Evolutionary conservation across 2,888 invertebrate species (phyloP), one percentile per base, ranked within the genome.

Genomic region (Stenchaetothrips biformis): DNA sequence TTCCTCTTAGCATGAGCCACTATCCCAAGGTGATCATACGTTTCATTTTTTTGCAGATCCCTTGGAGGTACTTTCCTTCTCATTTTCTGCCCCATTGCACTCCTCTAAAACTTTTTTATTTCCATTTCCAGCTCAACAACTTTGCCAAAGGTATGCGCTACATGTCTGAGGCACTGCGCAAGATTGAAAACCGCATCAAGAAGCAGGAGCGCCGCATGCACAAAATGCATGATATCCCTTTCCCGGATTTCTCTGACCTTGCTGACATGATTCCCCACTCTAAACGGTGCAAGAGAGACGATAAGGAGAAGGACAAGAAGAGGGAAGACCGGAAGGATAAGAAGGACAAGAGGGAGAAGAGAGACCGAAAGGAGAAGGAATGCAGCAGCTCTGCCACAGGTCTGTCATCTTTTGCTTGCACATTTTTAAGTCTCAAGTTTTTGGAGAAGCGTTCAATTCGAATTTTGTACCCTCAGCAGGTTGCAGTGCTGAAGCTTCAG

Each of bases 1-100:
- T 95, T 81, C 90, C 92, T 25, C 59, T 80, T 0, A 8, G 21
- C 25, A 74, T 53, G 74, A 48, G n/a, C n/a, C 25, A 53, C 77
- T 74, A 74, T 25, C 21, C 67, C 8, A 74, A 74, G 67, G 67
- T 74, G 25, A 59, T 59, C 59, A 59, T 59, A 9, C 7, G 59
- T 59, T 74, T 37, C 37, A 4, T 37, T 67, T 67, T 67, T 21
- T 67, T 2, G 9, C 59, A 59, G 59, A 18, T 18, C 2, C 13
- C 6, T 13, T 2, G 16, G 13, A 13, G 59, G 6, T 59, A 13
- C 8, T 59, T 59, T 13, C 16, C 18, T 13, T 18, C 16, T 59
- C 18, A 18, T 7, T 59, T 59, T 59, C 18, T 59, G 16, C 16
- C 0, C 59, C 7, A 74, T 25, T 74, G 7, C 25, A 25, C 37